Conservation (phyloP, 37 sponge, comb jelly and placozoan genomes). For the Agelas oroides region DNA sequence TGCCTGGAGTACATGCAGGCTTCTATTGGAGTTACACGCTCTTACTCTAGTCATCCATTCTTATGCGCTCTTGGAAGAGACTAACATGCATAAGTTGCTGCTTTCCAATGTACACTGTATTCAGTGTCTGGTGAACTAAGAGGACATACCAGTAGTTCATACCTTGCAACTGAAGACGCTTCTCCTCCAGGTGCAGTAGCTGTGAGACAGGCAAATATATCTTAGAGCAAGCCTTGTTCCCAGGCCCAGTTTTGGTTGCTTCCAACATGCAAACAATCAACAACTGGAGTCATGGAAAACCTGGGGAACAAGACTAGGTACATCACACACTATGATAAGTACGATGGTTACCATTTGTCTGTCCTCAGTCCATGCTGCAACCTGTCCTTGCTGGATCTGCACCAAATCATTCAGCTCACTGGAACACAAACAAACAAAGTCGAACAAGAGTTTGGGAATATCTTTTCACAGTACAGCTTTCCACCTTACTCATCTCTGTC, state of each 20-base stretch:
- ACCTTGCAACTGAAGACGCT: constrained; percentile 30
- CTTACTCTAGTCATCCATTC: too few relatives aligned
- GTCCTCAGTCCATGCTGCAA: constrained; percentile 24
- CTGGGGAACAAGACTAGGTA: too few relatives aligned
- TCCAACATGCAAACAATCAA: too few relatives aligned
- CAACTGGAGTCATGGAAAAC: too few relatives aligned
- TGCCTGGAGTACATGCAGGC: too few relatives aligned
- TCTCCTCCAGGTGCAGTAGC: constrained; percentile 20
- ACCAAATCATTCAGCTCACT: constrained; percentile 49
- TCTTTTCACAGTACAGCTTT: too few relatives aligned
- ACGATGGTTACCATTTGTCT: background rate
- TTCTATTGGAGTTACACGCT: too few relatives aligned
- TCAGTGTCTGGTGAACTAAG: background rate
- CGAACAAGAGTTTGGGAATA: too few relatives aligned
- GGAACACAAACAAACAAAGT: background rate
- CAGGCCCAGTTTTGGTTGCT: too few relatives aligned
- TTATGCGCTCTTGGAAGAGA: too few relatives aligned
- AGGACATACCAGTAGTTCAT: background rate
- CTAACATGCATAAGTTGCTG: too few relatives aligned
- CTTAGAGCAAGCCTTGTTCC: background rate
- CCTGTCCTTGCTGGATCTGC: constrained; percentile 9
- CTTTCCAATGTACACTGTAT: too few relatives aligned
- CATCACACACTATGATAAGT: background rate
- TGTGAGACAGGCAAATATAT: background rate
- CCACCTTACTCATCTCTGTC: constrained; percentile 40